phyloP scores from a whole-genome alignment of 2,797 vertebrate genomes.

The Melopsittacus undulatus region DNA sequence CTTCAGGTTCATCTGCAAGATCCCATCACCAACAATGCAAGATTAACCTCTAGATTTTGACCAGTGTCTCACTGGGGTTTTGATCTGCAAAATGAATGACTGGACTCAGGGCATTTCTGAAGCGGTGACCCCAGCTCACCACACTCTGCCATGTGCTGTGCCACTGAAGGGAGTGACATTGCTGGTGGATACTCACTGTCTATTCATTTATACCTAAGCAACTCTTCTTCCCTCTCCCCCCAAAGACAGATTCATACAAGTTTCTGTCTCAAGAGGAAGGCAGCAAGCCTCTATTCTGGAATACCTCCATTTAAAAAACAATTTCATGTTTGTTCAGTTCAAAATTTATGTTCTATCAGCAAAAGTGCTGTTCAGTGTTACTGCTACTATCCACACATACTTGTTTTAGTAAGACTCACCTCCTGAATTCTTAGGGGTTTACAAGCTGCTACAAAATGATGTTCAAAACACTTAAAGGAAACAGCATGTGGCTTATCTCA shows the following conservation, averaged over 20 bases:
- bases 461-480: not conserved
- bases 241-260: not conserved
- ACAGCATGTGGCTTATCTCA: not conserved
- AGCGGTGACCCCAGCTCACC: no score
- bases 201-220: not conserved
- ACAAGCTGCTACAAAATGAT: not conserved
- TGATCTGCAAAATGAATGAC: no score
- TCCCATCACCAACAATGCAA: no score
- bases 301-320: not conserved
- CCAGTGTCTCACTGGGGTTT: no score
- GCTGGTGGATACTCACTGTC: not conserved
- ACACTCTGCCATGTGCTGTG: not conserved
- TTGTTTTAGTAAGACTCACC: not conserved
- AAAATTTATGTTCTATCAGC: not conserved
- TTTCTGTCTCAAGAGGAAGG: not conserved
- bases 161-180: not conserved
- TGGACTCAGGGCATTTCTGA: no score
- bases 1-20: no score
- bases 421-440: not conserved
- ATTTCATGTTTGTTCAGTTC: not conserved
- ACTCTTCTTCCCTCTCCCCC: not conserved
- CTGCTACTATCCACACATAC: not conserved
- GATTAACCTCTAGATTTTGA: no score
- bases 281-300: not conserved
- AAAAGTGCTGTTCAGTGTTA: not conserved